Conservation (phyloP, 2,888 invertebrate species). For the Noctua pronuba region DNA sequence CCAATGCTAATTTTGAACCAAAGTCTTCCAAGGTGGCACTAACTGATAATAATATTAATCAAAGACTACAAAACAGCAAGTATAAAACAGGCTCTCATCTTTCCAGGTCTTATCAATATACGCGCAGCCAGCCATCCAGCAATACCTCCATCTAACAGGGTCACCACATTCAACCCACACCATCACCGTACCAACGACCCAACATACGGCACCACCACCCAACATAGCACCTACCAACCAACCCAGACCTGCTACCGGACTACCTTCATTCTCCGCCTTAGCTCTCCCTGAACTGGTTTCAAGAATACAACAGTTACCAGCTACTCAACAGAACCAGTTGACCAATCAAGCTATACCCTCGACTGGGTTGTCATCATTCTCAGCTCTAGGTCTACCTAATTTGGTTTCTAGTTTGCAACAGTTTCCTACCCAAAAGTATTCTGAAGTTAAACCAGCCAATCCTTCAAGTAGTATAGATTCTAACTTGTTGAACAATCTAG, state of each 20-base stretch:
- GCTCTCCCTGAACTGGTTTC: conserved; percentile 47
- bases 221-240: conserved; percentile 22
- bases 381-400: conserved; percentile 38
- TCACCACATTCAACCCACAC: conserved; percentile 29
- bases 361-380: conserved; percentile 18
- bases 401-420: conserved; percentile 25
- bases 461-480: conserved; percentile 70
- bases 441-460: background rate
- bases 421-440: background rate
- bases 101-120: conserved; percentile 67
- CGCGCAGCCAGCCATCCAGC: conserved; percentile 60
- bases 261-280: conserved; percentile 43
- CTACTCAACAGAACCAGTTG: conserved; percentile 16
- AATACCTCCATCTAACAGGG: conserved; percentile 62
- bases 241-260: conserved; percentile 30
- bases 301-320: conserved; percentile 31
- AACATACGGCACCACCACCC: conserved; percentile 2
- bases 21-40: no score
- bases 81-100: background rate
- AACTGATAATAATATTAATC: no score
- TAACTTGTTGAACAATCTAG: conserved; percentile 82
- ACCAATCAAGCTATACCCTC: conserved; percentile 25
- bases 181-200: conserved; percentile 11
- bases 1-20: no score
- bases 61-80: background rate